These are phyloP conservation scores for Pissodes strobi DNA, from an alignment of 1,140 invertebrate species.

Conservation along the genomic window DNA sequence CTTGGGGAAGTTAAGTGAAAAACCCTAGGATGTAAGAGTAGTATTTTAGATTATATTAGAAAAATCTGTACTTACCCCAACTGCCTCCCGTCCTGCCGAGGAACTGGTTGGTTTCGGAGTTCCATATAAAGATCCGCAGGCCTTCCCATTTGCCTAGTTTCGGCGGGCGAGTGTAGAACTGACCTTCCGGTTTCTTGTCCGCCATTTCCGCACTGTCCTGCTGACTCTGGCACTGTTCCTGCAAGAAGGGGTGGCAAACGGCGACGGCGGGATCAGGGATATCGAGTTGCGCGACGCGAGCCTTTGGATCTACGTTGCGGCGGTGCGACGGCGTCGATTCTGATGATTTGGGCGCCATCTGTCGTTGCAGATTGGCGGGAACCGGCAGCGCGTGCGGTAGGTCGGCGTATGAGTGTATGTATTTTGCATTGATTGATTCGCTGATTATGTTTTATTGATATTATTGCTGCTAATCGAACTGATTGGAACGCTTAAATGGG, in stretches of 20 bases:
- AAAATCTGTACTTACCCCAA: slow-evolving; percentile 77
- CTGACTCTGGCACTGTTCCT: slow-evolving; percentile 22
- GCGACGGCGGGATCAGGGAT: neutral
- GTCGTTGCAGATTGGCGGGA: too few species aligned
- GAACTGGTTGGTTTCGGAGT: slow-evolving; percentile 85
- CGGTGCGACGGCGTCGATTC: slow-evolving; percentile 16
- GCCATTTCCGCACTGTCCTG: slow-evolving; percentile 60
- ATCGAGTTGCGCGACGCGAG: slow-evolving; percentile 23
- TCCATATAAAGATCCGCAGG: slow-evolving; percentile 83
- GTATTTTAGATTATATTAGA: too few species aligned
- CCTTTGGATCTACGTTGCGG: neutral
- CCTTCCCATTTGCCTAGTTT: slow-evolving; percentile 84
- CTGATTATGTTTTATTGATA: too few species aligned
- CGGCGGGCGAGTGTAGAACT: slow-evolving; percentile 77
- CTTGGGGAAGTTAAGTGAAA: too few species aligned
- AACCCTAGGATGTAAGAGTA: too few species aligned
- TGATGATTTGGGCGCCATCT: neutral
- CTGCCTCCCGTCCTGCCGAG: slow-evolving; percentile 84
- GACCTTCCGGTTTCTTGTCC: slow-evolving; percentile 73
- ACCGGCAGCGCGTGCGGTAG: too few species aligned
- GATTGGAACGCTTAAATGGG: too few species aligned
- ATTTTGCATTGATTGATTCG: too few species aligned
- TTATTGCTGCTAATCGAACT: too few species aligned
- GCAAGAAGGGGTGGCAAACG: slow-evolving; percentile 32
- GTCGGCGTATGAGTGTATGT: too few species aligned